Conservation (phyloP, 2,888 invertebrate genomes). For the Aphidoletes aphidimyza region DNA sequence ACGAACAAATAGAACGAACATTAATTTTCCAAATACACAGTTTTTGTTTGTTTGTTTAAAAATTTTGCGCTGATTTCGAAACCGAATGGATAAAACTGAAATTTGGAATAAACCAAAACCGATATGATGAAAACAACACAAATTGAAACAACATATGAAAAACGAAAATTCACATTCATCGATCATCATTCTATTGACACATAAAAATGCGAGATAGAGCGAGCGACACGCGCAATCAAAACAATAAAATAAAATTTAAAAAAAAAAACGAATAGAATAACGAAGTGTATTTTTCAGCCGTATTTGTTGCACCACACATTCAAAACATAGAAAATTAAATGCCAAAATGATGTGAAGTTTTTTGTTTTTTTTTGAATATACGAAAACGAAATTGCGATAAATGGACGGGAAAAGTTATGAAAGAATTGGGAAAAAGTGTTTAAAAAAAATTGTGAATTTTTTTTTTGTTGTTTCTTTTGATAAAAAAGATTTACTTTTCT, state of each 20-base stretch:
- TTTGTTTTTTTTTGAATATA: neutral
- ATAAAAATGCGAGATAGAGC: slow-evolving; percentile 13
- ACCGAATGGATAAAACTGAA: neutral
- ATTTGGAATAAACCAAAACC: neutral
- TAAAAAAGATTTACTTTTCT: slow-evolving; percentile 26
- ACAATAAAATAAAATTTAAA: neutral
- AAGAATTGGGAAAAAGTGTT: neutral
- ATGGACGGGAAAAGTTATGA: neutral
- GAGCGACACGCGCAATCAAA: slow-evolving; percentile 37
- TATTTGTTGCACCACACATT: slow-evolving; percentile 26
- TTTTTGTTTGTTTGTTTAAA: neutral
- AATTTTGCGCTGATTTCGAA: too few relatives aligned
- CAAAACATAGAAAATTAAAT: neutral
- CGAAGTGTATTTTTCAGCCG: neutral
- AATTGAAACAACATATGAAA: neutral
- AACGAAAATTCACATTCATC: slow-evolving; percentile 21
- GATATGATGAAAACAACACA: neutral
- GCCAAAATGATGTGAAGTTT: neutral
- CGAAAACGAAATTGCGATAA: neutral
- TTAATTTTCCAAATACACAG: slow-evolving; percentile 28
- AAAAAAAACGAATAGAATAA: neutral
- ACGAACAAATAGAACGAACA: slow-evolving; percentile 51
- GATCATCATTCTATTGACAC: slow-evolving; percentile 14
- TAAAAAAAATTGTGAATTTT: neutral
- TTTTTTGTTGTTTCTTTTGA: neutral